Base-by-base conservation (phyloP, 2,888 invertebrate species). In the Spilarctia lutea region DNA sequence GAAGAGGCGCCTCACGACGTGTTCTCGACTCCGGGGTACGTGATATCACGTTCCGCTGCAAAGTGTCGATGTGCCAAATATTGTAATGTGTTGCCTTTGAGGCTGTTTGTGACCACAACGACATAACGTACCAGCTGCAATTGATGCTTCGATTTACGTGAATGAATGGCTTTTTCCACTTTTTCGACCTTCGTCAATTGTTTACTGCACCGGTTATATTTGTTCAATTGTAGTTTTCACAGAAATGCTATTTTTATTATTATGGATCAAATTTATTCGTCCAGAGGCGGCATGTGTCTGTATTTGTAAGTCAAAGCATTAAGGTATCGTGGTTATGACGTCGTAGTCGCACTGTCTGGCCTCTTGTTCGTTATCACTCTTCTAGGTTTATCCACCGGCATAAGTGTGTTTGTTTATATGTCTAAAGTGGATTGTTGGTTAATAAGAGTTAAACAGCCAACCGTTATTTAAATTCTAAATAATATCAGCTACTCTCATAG, bases 1-100 rank as follows among this genome's bases (percentile, higher is more conserved):
- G 98, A 98, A 96, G 98, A 98, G 96, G 97, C 97, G 92, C 98
- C 96, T 96, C 97, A 92, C 90, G 97, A 96, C 96, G 97, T 93
- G 96, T 96, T 94, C 96, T 96, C 94, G 94, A 94, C 94, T 94
- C 96, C 96, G 96, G 96, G 96, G 96, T 96, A 97, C 96, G 96
- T 96, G 96, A 95, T 88, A 85, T 90, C 94, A 81, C 91, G 84
- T 82, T 87, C 87, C 90, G 86, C 87, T 87, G 87, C 85, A 83
- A 72, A 85, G 81, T 85, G 78, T 93, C 91, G 90, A 91, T 94
- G 94, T 94, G 93, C 90, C 91, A 79, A 86, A 87, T 88, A 88
- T 83, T 90, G 91, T 91, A 88, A 89, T 92, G 90, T 93, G 91
- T 91, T 92, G 91, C 89, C 90, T 91, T 86, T 86, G 84, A 82